These are phyloP conservation scores for Typhlichthys eigenmanni DNA, from an alignment of 2,797 vertebrate genomes.

Conservation along the genomic window DNA sequence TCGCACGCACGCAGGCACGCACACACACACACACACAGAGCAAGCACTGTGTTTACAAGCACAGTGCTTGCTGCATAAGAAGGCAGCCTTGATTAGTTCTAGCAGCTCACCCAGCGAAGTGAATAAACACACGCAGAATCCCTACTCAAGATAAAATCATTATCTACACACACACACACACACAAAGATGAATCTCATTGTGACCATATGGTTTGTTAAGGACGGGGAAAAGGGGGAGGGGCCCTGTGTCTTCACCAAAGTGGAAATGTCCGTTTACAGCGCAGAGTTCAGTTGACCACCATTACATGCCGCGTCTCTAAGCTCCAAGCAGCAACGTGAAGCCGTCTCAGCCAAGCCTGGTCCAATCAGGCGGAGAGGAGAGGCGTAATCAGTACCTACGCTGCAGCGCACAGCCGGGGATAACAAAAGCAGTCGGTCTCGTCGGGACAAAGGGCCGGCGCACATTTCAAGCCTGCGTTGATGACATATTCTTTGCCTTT, in stretches of 20 bases:
- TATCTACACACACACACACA: constrained; percentile 25
- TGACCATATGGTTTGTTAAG: constrained; percentile 65
- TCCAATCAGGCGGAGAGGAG: constrained; percentile 66
- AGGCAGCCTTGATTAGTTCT: constrained; percentile 60
- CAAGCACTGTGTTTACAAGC: not conserved
- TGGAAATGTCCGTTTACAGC: constrained; percentile 72
- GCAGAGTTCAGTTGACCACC: constrained; percentile 60
- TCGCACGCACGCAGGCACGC: constrained; percentile 2
- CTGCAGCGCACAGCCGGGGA: constrained; percentile 19
- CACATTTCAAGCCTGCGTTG: constrained; percentile 1
- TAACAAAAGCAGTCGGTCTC: constrained; percentile 21
- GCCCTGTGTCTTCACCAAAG: constrained; percentile 56
- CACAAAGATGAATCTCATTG: constrained; percentile 48
- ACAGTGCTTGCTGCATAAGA: constrained; percentile 49
- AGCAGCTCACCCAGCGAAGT: constrained; percentile 51
- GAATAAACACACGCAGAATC: constrained; percentile 33
- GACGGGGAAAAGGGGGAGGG: constrained; percentile 29
- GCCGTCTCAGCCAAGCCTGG: constrained; percentile 37
- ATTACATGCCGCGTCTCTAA: constrained; percentile 59
- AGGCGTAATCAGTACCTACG: constrained; percentile 55
- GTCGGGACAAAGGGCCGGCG: constrained; percentile 5
- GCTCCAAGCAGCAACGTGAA: constrained; percentile 49
- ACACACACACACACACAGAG: constrained; percentile 2
- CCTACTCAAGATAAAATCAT: constrained; percentile 13
- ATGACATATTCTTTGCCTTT: constrained; percentile 14